Evolutionary conservation across 2,888 invertebrate species (phyloP).

Genomic region (Caenorhabditis macrosperma): DNA sequence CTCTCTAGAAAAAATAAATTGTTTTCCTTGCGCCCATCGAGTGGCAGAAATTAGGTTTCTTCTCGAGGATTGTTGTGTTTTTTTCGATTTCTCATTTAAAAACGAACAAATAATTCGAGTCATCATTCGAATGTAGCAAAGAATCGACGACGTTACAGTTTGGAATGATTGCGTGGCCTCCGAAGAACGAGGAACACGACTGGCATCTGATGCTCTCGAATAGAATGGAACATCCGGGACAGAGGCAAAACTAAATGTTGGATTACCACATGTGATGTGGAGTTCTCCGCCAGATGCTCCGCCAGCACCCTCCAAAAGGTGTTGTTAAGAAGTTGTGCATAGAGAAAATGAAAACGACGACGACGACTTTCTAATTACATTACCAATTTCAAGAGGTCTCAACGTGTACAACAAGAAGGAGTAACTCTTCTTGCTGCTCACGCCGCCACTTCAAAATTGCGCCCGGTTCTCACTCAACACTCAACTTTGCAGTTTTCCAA

Average conservation of each 20-base stretch:
- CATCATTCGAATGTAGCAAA: too few species aligned
- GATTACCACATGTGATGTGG: too few species aligned
- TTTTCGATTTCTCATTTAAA: conserved; percentile 17
- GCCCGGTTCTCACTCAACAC: conserved; percentile 8
- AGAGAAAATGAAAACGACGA: conserved; percentile 50
- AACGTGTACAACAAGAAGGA: conserved; percentile 10
- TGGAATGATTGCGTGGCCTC: too few species aligned
- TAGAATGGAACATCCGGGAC: too few species aligned
- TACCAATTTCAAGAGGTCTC: conserved; percentile 43
- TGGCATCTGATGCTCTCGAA: too few species aligned
- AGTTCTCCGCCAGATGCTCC: too few species aligned
- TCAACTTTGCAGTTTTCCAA: neutral
- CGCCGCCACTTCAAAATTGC: conserved; percentile 8
- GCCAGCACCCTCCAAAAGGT: conserved; percentile 4
- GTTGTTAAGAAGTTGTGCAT: conserved; percentile 18
- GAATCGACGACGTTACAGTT: too few species aligned
- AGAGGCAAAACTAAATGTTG: too few species aligned
- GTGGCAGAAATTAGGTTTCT: conserved; percentile 46
- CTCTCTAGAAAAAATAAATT: conserved; percentile 34
- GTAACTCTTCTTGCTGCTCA: conserved; percentile 16
- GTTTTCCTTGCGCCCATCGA: conserved; percentile 39
- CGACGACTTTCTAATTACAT: conserved; percentile 54
- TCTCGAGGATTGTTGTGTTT: conserved; percentile 43
- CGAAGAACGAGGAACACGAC: too few species aligned
- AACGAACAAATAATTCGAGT: conserved; percentile 38